A percentile compares a stretch with the other conserved stretches of the same genome.
These are phyloP conservation scores for Cryptocephalus primarius DNA, from an alignment of 2,888 invertebrate species.

Conservation along the genomic window DNA sequence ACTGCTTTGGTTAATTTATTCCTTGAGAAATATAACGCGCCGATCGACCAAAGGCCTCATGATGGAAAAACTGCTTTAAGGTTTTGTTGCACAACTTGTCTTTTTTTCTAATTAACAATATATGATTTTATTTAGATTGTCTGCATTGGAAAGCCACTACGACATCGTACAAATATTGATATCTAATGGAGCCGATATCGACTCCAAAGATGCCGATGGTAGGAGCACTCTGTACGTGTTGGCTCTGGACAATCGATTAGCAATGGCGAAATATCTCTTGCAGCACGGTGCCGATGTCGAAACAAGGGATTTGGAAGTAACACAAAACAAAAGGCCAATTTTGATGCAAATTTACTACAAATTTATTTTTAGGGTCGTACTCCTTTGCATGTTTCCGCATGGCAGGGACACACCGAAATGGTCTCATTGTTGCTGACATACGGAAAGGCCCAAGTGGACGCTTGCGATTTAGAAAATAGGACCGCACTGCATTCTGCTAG, in stretches of 20 bases:
- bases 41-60: conserved; percentile 76
- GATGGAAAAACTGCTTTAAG: conserved; percentile 84
- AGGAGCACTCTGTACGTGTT: conserved; percentile 85
- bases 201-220: conserved; percentile 85
- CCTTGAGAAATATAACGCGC: conserved; percentile 63
- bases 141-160: conserved; percentile 76
- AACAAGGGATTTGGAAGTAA: conserved; percentile 73
- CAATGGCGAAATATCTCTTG: conserved; percentile 73
- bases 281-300: conserved; percentile 75
- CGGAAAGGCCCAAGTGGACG: conserved; percentile 80
- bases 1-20: conserved; percentile 53
- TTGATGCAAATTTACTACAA: background rate
- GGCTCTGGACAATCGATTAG: conserved; percentile 75
- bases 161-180: conserved; percentile 62
- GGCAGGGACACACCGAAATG: conserved; percentile 93
- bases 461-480: conserved; percentile 74
- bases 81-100: conserved; percentile 25
- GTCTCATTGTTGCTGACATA: conserved; percentile 67
- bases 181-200: conserved; percentile 68
- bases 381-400: conserved; percentile 79
- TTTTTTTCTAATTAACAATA: no score
- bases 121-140: conserved; percentile 42
- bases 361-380: conserved; percentile 57
- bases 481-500: conserved; percentile 91
- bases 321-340: background rate